phyloP scores from a whole-genome alignment of 2,888 invertebrate genomes.

The Lissonota sp. region DNA sequence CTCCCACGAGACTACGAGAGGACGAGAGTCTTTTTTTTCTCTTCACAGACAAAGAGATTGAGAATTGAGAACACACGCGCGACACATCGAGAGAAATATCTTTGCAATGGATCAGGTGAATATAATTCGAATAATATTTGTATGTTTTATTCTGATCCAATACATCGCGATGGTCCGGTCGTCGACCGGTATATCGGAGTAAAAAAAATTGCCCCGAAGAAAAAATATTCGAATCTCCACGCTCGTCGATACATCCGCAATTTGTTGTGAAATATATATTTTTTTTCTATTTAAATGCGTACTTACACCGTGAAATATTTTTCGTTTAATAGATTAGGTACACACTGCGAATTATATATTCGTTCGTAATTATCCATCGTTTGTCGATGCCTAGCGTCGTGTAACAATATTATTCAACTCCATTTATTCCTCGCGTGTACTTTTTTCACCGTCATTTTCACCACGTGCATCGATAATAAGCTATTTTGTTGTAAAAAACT shows the following conservation, averaged over 20 bases:
- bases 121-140: conserved; percentile 12
- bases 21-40: conserved; percentile 27
- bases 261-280: not conserved
- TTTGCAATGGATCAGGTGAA: conserved; percentile 56
- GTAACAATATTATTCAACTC: too few relatives aligned
- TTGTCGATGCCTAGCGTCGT: too few relatives aligned
- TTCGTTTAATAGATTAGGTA: too few relatives aligned
- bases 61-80: not conserved
- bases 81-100: conserved; percentile 31
- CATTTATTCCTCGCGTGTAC: too few relatives aligned
- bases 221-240: not conserved
- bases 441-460: too few relatives aligned
- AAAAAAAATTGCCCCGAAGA: not conserved
- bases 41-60: conserved; percentile 26
- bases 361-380: too few relatives aligned
- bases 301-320: too few relatives aligned
- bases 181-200: conserved; percentile 8
- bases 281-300: not conserved
- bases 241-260: not conserved
- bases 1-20: conserved; percentile 32
- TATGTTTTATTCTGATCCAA: not conserved
- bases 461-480: too few relatives aligned
- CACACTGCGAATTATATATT: too few relatives aligned
- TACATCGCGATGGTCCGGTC: not conserved
- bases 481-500: too few relatives aligned